Conservation (phyloP, 2,113 vertebrate genomes). For the Podilymbus podiceps region DNA sequence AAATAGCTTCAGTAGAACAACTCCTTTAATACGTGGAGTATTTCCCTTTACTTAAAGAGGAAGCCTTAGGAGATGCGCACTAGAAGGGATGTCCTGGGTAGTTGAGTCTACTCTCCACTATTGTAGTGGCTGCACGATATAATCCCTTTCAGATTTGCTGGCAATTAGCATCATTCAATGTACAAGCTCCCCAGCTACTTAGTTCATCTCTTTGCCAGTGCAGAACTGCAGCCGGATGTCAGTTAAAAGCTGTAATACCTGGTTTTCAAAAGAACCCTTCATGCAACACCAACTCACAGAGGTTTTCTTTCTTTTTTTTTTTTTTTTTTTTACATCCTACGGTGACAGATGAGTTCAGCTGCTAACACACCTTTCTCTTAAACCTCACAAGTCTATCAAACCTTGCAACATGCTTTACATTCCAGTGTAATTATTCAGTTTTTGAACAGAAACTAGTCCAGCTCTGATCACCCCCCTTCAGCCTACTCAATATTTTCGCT, state of each 20-base stretch:
- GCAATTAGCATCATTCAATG: conserved; percentile 6
- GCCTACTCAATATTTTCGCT: not conserved
- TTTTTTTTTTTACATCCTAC: not conserved
- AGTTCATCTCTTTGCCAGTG: not conserved
- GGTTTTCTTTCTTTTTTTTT: not conserved
- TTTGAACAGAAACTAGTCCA: not conserved
- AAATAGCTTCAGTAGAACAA: not conserved
- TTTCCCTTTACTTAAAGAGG: not conserved
- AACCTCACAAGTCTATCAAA: not conserved
- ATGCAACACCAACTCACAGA: not conserved
- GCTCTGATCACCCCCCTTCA: not conserved
- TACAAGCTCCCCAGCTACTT: not conserved
- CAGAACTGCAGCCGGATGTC: not conserved
- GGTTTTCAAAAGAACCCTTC: conserved; percentile 16
- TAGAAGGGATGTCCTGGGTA: not conserved
- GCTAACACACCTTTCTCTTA: not conserved
- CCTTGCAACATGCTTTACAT: not conserved
- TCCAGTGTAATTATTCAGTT: not conserved
- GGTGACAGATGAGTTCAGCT: not conserved
- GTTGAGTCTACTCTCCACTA: not conserved
- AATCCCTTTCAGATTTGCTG: not conserved
- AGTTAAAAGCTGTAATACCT: not conserved
- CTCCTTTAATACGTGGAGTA: not conserved
- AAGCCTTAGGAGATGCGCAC: not conserved
- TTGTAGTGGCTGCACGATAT: not conserved